Evolutionary conservation across 2,888 invertebrate species (phyloP).

Genomic region (Synanthedon andrenaeformis): DNA sequence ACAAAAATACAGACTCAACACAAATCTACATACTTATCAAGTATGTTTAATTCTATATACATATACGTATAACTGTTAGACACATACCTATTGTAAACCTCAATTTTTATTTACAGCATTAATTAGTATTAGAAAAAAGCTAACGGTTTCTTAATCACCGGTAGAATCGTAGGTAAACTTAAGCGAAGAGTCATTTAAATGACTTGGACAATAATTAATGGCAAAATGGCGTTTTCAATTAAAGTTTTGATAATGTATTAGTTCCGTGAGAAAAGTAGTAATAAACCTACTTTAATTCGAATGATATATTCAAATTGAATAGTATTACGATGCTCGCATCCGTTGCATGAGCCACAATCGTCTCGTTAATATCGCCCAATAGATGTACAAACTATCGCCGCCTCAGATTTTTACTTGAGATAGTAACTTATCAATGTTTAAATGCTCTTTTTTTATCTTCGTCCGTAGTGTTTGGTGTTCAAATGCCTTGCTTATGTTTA

Average conservation of each 20-base stretch:
- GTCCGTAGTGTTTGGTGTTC: slow-evolving; percentile 23
- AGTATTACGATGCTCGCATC: slow-evolving; percentile 59
- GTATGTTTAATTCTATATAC: no score
- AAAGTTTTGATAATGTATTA: slow-evolving; percentile 62
- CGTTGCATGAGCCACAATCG: slow-evolving; percentile 56
- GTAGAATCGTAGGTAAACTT: slow-evolving; percentile 19
- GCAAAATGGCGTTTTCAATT: slow-evolving; percentile 61
- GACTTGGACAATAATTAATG: slow-evolving; percentile 40
- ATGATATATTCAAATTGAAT: slow-evolving; percentile 68
- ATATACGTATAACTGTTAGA: no score
- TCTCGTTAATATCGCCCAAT: slow-evolving; percentile 39
- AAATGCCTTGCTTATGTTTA: slow-evolving; percentile 11
- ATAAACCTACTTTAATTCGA: slow-evolving; percentile 67
- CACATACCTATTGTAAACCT: no score
- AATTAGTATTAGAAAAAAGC: slow-evolving; percentile 29
- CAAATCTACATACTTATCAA: no score
- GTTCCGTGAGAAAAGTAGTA: slow-evolving; percentile 69
- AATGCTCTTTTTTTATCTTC: slow-evolving; percentile 4
- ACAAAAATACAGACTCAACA: no score
- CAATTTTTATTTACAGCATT: slow-evolving; percentile 9
- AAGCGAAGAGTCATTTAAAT: slow-evolving; percentile 42
- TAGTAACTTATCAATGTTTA: slow-evolving; percentile 23
- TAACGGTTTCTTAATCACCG: slow-evolving; percentile 32
- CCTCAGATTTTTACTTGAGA: slow-evolving; percentile 42
- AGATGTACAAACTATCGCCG: slow-evolving; percentile 47